phyloP scores from a whole-genome alignment of 2,113 vertebrate species.

The Cairina moschata region DNA sequence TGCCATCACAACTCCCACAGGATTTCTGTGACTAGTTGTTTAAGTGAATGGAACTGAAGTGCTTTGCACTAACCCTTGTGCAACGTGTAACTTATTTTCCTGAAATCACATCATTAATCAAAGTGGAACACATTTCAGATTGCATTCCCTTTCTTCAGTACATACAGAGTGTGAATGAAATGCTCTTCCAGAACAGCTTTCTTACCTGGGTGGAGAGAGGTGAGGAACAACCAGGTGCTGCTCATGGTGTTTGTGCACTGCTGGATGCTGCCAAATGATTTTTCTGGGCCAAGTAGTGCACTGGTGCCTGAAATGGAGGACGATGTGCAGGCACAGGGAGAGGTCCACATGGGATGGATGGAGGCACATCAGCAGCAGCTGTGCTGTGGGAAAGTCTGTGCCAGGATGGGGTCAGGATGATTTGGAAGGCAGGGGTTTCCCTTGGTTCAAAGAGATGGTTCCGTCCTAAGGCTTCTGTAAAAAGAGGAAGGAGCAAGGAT shows the following conservation, averaged over 20 bases:
- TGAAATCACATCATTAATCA: neutral
- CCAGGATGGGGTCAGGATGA: neutral
- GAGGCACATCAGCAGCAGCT: neutral
- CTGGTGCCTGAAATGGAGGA: no score
- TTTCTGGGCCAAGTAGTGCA: neutral
- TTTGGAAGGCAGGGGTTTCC: neutral
- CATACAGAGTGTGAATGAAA: neutral
- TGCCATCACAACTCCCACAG: neutral
- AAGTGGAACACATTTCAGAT: neutral
- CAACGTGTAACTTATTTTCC: neutral
- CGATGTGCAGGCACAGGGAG: neutral
- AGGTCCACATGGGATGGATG: neutral
- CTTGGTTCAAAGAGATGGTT: neutral
- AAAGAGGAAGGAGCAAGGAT: neutral
- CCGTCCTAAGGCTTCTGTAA: neutral
- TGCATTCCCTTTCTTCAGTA: neutral
- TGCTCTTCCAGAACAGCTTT: neutral
- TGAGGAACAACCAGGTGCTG: neutral
- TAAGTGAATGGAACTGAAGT: neutral
- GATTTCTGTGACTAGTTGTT: no score
- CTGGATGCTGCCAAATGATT: neutral
- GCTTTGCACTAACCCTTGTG: neutral
- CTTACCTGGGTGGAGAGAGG: neutral
- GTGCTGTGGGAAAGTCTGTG: neutral
- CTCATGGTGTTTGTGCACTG: neutral